Percentiles rank a stretch among this genome's conserved stretches.
Conservation (phyloP, 2,888 invertebrate species). For the Timema cristinae region DNA sequence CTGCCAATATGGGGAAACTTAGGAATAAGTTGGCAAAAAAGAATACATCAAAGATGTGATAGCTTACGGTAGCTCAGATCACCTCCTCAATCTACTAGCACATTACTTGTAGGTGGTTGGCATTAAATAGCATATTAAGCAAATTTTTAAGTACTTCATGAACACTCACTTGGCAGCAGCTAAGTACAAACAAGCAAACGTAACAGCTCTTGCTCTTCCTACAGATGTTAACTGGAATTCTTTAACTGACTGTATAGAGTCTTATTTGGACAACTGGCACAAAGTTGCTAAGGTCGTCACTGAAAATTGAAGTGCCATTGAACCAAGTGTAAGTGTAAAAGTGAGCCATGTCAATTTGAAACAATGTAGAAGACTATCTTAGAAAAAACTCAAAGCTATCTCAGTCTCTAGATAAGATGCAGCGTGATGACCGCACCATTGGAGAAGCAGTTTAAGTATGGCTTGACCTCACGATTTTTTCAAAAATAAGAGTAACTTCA, state of each 20-base stretch:
- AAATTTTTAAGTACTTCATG: slow-evolving; percentile 18
- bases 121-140: slow-evolving; percentile 15
- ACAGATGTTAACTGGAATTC: neutral
- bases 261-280: slow-evolving; percentile 19
- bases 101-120: slow-evolving; percentile 13
- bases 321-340: slow-evolving; percentile 10
- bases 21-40: neutral
- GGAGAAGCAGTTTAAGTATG: neutral
- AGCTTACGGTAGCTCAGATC: slow-evolving; percentile 8
- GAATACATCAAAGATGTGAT: neutral
- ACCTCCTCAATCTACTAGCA: slow-evolving; percentile 14
- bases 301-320: slow-evolving; percentile 11
- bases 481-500: neutral
- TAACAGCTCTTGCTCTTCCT: slow-evolving; percentile 10
- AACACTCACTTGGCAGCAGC: slow-evolving; percentile 16
- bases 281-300: slow-evolving; percentile 6
- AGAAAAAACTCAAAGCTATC: neutral
- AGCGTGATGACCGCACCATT: neutral
- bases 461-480: neutral
- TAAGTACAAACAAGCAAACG: slow-evolving; percentile 11
- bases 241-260: neutral
- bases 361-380: slow-evolving; percentile 11
- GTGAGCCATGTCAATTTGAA: slow-evolving; percentile 14
- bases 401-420: neutral
- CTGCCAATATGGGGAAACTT: neutral